phyloP scores from a whole-genome alignment of 2,797 vertebrate genomes.

The Varecia variegata region DNA sequence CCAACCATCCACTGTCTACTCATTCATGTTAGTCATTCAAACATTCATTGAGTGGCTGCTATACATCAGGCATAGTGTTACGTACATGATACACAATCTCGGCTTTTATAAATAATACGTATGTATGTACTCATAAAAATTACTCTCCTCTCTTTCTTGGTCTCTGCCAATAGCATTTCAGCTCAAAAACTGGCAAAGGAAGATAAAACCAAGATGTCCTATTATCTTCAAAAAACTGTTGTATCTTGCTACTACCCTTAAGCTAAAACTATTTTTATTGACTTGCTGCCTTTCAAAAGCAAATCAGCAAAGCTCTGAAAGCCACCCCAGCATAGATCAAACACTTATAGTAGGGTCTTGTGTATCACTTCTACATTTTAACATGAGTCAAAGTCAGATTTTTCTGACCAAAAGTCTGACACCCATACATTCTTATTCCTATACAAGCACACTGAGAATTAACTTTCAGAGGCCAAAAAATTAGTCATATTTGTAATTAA shows the following conservation, averaged over 20 bases:
- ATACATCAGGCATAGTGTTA: neutral
- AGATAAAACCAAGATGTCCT: neutral
- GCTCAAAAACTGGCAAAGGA: neutral
- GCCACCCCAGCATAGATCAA: neutral
- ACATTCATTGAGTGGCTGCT: neutral
- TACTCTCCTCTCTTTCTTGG: neutral
- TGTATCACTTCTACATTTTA: neutral
- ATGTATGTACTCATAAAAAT: neutral
- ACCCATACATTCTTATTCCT: neutral
- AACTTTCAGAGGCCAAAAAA: neutral
- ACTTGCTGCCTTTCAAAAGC: slow-evolving; percentile 41
- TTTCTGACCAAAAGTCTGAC: neutral
- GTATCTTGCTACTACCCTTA: neutral
- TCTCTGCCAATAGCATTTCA: neutral
- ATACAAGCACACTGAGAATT: neutral
- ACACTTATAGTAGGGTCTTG: neutral
- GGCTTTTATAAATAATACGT: neutral
- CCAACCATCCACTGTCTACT: neutral
- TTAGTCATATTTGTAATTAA: slow-evolving; percentile 30
- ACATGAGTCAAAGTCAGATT: neutral
- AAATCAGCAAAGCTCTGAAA: slow-evolving; percentile 6
- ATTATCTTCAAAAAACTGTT: neutral
- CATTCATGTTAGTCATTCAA: neutral
- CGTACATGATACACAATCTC: neutral
- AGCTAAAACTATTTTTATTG: neutral